Conservation (phyloP, 2,888 invertebrate species). For the Netelia melanura region DNA sequence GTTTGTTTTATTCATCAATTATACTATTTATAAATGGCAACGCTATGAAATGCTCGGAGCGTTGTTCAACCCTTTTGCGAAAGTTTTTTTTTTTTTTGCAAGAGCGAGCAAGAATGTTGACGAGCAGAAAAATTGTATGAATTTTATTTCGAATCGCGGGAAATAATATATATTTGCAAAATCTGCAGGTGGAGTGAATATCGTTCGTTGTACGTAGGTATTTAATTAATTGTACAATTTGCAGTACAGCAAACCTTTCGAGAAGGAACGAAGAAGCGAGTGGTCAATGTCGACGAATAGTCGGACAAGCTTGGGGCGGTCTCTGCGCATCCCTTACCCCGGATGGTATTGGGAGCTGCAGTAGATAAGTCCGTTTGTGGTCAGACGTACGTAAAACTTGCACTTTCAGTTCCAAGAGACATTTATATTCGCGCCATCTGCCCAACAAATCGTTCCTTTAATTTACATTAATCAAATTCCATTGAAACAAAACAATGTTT, state of each 20-base stretch:
- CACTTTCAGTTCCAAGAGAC: not conserved
- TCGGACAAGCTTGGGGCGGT: conserved; percentile 45
- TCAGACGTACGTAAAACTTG: conserved; percentile 43
- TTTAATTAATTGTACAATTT: conserved; percentile 56
- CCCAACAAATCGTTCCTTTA: not conserved
- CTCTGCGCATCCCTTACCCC: conserved; percentile 1
- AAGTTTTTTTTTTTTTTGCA: not conserved
- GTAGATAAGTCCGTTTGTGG: conserved; percentile 45
- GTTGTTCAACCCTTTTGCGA: not conserved
- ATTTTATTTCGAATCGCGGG: not conserved
- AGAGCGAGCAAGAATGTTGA: not conserved
- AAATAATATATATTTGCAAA: not conserved
- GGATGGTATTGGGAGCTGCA: conserved; percentile 18
- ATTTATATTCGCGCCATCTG: not conserved
- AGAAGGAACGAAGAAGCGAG: conserved; percentile 47
- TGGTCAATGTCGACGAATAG: conserved; percentile 61
- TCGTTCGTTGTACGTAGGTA: too few species aligned
- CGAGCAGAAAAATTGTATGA: not conserved
- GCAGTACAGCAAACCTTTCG: conserved; percentile 41
- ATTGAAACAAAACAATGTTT: too few species aligned
- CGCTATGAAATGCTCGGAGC: not conserved
- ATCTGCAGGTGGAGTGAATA: too few species aligned
- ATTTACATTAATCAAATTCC: too few species aligned
- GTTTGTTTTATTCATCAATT: conserved; percentile 14
- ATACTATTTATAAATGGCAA: not conserved